Base-by-base conservation (phyloP, 2,797 vertebrate species). In the Galago senegalensis region DNA sequence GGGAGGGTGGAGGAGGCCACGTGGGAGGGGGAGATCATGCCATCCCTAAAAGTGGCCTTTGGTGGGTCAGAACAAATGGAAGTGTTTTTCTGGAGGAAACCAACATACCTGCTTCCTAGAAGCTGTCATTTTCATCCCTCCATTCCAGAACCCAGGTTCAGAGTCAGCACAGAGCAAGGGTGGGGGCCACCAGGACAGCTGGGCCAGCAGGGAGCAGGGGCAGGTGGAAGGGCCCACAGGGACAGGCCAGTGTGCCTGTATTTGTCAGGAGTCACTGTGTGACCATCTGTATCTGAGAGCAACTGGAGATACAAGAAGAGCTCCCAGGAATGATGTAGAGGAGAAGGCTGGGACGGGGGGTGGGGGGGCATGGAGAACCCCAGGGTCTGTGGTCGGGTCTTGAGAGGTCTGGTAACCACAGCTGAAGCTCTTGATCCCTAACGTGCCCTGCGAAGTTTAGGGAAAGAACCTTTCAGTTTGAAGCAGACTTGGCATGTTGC, bases 311-410 rank as follows among this genome's bases (percentile, higher is more conserved):
- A 31, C 43, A 60, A 63, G 53, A 40, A 56, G 72, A 3, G 9
- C 58, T 16, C 43, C 20, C 6, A 4, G 3, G 2, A 20, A 13
- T 43, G 72, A 58, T 67, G 20, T 7, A 1, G 63, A 67, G 77
- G 20, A 40, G 46, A 25, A 18, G 40, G 27, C 1, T 23, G 5
- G 3, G n/a, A 37, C 11, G 1, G 16, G 25, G 20, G 40, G 61
- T 2, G 21, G 40, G 16, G 49, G 61, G 2, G 53, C 0, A 1
- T 20, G n/a, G 75, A n/a, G 58, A 25, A 0, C 1, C n/a, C 60
- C n/a, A 58, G 49, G 11, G 20, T n/a, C 34, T 25, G 34, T 3
- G 84, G 49, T 43, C 0, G 0, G 1, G 43, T n/a, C 63, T 2
- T 5, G 10, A 67, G 21, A 85, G 12, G 29, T 56, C 70, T 18